Evolutionary conservation across 1,140 invertebrate species (phyloP).

Genomic region (Mercenaria mercenaria): DNA sequence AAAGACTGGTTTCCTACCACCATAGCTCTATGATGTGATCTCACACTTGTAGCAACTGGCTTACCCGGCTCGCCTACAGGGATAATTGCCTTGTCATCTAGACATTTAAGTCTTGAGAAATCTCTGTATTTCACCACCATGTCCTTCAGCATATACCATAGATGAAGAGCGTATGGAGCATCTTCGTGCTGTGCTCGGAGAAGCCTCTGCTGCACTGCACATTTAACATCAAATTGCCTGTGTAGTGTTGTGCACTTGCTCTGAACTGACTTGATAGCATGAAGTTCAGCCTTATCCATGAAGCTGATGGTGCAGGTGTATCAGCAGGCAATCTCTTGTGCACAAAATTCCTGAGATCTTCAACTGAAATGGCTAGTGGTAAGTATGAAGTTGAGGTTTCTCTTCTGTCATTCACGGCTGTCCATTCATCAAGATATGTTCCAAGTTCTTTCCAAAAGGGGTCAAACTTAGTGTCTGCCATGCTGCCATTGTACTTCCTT

Average conservation of each 20-base stretch:
- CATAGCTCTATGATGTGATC: slow-evolving; percentile 34
- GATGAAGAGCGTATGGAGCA: background rate
- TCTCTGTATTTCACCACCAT: slow-evolving; percentile 58
- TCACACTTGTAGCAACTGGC: slow-evolving; percentile 6
- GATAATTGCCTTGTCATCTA: slow-evolving; percentile 62
- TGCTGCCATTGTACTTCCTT: slow-evolving; percentile 4
- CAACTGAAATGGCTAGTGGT: slow-evolving; percentile 33
- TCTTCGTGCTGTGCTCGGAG: slow-evolving; percentile 24
- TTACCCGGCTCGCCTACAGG: slow-evolving; percentile 44
- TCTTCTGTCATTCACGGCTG: slow-evolving; percentile 53
- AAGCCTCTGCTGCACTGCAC: background rate
- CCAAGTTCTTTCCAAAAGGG: slow-evolving; percentile 23
- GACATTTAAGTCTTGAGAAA: background rate
- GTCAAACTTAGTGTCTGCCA: slow-evolving; percentile 16
- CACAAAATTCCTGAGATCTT: slow-evolving; percentile 32
- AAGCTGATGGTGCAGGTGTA: slow-evolving; percentile 46
- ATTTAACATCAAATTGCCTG: slow-evolving; percentile 30
- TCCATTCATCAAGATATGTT: background rate
- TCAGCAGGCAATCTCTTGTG: background rate
- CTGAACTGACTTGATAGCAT: slow-evolving; percentile 29
- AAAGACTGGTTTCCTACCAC: slow-evolving; percentile 10
- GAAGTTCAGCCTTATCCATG: slow-evolving; percentile 49
- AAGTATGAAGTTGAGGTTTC: slow-evolving; percentile 39
- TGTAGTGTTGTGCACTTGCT: slow-evolving; percentile 44
- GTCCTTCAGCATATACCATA: background rate